Evolutionary conservation across 2,888 invertebrate genomes (phyloP), one percentile per base, ranked within the genome.

Genomic region (Cabera pusaria): DNA sequence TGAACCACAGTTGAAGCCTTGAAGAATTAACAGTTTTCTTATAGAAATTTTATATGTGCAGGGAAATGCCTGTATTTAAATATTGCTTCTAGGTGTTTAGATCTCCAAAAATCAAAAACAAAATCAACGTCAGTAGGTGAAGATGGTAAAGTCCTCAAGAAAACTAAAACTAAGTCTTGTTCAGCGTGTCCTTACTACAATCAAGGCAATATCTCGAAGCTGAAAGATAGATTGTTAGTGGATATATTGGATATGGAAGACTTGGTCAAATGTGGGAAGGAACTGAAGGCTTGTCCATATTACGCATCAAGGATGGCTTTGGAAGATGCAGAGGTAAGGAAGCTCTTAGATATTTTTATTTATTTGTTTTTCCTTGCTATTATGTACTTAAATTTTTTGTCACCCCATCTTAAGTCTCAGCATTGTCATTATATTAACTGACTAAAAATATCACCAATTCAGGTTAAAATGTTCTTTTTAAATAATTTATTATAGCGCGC

Each of bases 201-300:
- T 57, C 90, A 91, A 44, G 72, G 69, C 0, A 88, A 90, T 21
- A 91, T 96, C 24, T 91, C 92, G 31, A 86, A 90, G 2, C 72
- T 96, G 14, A 91, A 91, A 55, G 93, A 94, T 52, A 78, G 90
- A 33, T 86, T 93, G 26, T 69, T 96, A 2, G 88, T 90, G 0
- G 92, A 95, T 43, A 93, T 97, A 5, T 87, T 93, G 65, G 98
- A 98, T 76, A 94, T 98, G 58, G 98, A 98, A 74, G 96, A 98
- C 59, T 83, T 97, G 33, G 93, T 95, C 0, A 84, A 80, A 21
- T 84, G 85, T 56, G 96, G 94, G 0, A 91, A 92, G 60, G 84
- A 92, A 44, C 62, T 93, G 27, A 93, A 93, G 47, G 96, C 96
- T 0, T 99, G 99, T 78, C 97, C 98, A 0, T 99, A 99, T 87